A percentile compares a stretch with the other conserved stretches of the same genome.
Evolutionary conservation across 2,113 vertebrate species (phyloP).

Genomic region (Carollia perspicillata): DNA sequence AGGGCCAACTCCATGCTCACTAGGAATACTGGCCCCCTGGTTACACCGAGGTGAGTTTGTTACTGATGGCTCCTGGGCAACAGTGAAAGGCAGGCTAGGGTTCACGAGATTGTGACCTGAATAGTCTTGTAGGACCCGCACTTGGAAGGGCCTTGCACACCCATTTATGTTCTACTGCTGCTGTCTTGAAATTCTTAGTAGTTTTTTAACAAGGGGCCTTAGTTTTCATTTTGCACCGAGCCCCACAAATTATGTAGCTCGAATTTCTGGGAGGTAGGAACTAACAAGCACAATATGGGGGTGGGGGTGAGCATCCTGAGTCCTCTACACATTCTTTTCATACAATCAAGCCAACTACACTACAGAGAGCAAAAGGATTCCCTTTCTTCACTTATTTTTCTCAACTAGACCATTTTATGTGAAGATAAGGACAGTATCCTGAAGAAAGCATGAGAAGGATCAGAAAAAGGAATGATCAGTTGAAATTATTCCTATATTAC

Average conservation of each 20-base stretch:
- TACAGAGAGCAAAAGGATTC: neutral
- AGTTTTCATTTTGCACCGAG: neutral
- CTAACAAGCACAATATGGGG: neutral
- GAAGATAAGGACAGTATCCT: neutral
- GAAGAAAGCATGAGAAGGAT: slow-evolving; percentile 40
- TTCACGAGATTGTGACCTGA: neutral
- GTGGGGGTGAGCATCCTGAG: neutral
- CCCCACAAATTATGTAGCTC: neutral
- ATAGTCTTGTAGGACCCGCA: neutral
- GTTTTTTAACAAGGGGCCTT: neutral
- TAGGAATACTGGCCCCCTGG: neutral
- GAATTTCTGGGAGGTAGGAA: neutral
- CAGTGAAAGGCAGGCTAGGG: too few species aligned
- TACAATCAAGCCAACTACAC: neutral
- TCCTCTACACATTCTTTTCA: neutral
- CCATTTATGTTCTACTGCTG: neutral
- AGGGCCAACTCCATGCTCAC: neutral
- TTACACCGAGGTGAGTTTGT: neutral
- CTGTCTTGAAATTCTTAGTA: neutral
- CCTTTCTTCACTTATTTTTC: slow-evolving; percentile 4
- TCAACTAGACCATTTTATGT: slow-evolving; percentile 16
- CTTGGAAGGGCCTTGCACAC: neutral
- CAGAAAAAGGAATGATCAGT: neutral
- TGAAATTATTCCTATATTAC: slow-evolving; percentile 15
- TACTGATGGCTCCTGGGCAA: neutral